Evolutionary conservation across 2,113 vertebrate species (phyloP).

Genomic region (Capra hircus): DNA sequence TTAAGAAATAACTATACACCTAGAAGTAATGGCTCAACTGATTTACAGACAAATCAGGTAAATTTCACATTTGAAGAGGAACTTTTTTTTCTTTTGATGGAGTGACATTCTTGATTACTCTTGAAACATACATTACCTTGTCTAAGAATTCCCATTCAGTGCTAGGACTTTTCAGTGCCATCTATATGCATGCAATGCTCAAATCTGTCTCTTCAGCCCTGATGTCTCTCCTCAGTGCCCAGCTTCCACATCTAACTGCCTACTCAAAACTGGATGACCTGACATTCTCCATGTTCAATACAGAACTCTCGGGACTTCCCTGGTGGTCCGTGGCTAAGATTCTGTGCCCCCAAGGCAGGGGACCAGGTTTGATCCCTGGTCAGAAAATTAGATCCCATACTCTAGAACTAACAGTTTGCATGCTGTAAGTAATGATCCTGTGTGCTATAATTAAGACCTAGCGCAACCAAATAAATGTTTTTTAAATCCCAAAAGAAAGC

Average conservation of each 20-base stretch:
- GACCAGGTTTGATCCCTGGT: not conserved
- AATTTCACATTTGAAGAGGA: conserved; percentile 31
- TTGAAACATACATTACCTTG: not conserved
- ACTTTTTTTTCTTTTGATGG: not conserved
- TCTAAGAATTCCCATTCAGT: not conserved
- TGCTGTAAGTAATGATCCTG: not conserved
- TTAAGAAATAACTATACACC: conserved; percentile 91
- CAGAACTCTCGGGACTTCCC: not conserved
- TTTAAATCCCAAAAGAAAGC: not conserved
- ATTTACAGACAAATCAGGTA: conserved; percentile 98
- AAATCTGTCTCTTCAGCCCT: not conserved
- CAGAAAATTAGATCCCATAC: not conserved
- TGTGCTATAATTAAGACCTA: not conserved
- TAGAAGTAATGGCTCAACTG: conserved; percentile 94
- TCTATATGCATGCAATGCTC: not conserved
- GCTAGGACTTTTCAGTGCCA: not conserved
- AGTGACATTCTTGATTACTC: not conserved
- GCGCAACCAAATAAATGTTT: not conserved
- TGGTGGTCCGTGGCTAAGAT: not conserved
- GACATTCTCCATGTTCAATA: not conserved
- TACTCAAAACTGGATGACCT: not conserved
- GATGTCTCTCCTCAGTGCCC: not conserved
- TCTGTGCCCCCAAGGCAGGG: not conserved
- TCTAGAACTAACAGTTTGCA: not conserved
- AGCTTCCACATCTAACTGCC: not conserved